Base-by-base conservation (phyloP, 2,113 vertebrate species). In the Nycticorax nycticorax region DNA sequence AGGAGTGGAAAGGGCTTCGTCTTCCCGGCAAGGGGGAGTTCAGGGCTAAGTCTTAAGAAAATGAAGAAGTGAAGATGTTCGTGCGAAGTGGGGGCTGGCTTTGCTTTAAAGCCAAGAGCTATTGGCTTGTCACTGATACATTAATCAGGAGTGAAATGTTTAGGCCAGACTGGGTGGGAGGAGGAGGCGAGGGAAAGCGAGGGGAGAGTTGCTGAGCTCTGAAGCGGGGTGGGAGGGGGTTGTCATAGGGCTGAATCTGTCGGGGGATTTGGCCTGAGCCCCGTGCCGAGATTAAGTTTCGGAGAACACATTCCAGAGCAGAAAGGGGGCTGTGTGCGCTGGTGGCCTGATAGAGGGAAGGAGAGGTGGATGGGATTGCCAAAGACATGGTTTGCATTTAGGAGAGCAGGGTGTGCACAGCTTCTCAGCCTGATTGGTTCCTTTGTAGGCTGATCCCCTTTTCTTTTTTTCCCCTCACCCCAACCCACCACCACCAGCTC, bases 301-400 rank as follows among this genome's bases (percentile, higher is more conserved):
- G 85, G 90, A 98, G 97, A 97, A 95, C 94, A 74, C 98, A 98
- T 98, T 98, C 98, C 98, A 97, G 96, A 98, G 98, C 96, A 98
- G 97, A 98, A 98, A 98, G 96, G 96, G 87, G 85, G 78, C 97
- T 98, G 97, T 98, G 98, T 98, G 97, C 76, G 60, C 98, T 96
- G 97, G 96, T 95, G 98, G 98, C 94, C 97, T 96, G 87, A 88
- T 78, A 95, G 88, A 84, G 24, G 85, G 88, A 67, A 87, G 60
- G 89, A 97, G 94, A 87, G 33, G 81, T 88, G 88, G 97, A 97
- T 97, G 93, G 94, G 96, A 98, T 98, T 98, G 96, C 89, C 37
- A 33, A 81, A 73, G 85, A 74, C 96, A 90, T 69, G 93, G 95
- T 96, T 97, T 98, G 91, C 91, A 89, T 97, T 98, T 94, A 79